Evolutionary conservation across 1,140 invertebrate genomes (phyloP).

Genomic region (Zeugodacus cucurbitae): DNA sequence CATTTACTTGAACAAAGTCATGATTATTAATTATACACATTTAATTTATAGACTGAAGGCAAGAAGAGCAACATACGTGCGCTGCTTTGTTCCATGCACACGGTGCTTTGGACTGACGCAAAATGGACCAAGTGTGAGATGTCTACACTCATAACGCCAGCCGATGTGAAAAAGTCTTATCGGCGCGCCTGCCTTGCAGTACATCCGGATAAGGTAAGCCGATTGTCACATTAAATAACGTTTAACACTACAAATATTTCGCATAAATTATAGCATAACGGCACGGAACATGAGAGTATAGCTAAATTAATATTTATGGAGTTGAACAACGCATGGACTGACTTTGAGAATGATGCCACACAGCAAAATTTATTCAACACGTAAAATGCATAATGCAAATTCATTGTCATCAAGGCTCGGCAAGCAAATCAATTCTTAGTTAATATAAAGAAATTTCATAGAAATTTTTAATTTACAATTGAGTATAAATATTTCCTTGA

Average conservation of each 20-base stretch:
- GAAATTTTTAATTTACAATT: neutral
- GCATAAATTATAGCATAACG: constrained; percentile 77
- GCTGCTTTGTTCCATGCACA: constrained; percentile 92
- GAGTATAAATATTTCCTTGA: neutral
- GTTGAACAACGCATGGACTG: constrained; percentile 97
- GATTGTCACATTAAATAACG: neutral
- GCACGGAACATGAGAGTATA: constrained; percentile 88
- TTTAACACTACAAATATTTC: too few species aligned
- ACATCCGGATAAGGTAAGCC: constrained; percentile 95
- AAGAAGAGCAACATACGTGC: constrained; percentile 97
- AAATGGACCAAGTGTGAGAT: constrained; percentile 94
- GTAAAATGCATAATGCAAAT: constrained; percentile 48
- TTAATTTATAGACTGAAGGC: constrained; percentile 81
- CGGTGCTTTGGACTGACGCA: constrained; percentile 93
- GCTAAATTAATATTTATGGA: constrained; percentile 99
- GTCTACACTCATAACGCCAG: constrained; percentile 88
- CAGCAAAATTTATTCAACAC: constrained; percentile 83
- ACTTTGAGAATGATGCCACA: constrained; percentile 92
- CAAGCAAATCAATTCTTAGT: neutral
- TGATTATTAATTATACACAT: neutral
- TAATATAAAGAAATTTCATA: neutral
- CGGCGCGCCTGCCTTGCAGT: constrained; percentile 95
- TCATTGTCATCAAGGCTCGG: too few species aligned
- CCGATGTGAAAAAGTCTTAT: constrained; percentile 96
- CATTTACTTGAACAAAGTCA: neutral